phyloP scores from a whole-genome alignment of 2,888 invertebrate genomes.

The Tipula vernalis region DNA sequence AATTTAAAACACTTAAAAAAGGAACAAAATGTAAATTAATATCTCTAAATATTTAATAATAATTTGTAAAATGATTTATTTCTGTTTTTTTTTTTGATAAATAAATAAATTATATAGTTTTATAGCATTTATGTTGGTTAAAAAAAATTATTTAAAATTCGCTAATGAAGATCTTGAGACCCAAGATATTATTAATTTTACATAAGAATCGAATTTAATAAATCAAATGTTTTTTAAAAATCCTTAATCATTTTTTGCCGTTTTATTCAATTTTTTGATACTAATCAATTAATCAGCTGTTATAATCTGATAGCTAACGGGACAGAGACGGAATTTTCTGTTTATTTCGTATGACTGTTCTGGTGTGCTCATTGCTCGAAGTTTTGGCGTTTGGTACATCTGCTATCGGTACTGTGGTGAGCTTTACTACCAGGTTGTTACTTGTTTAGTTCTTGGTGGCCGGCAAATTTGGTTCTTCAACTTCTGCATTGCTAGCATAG shows the following conservation, averaged over 20 bases:
- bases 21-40: constrained; percentile 5
- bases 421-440: no score
- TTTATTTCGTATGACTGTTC: no score
- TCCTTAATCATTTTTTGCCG: neutral
- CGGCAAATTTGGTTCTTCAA: no score
- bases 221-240: neutral
- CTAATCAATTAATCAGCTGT: no score
- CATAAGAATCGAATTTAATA: neutral
- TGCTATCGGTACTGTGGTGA: no score
- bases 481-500: no score
- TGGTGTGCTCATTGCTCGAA: no score
- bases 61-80: neutral
- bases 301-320: no score
- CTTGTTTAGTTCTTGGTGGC: no score
- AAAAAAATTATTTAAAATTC: neutral
- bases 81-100: neutral
- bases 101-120: neutral
- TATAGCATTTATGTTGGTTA: neutral
- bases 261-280: neutral
- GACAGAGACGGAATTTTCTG: no score
- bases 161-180: neutral
- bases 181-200: neutral
- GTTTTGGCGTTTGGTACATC: no score
- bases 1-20: constrained; percentile 15
- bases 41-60: neutral